Evolutionary conservation across 2,797 vertebrate species (phyloP).

Genomic region (Perodicticus potto): DNA sequence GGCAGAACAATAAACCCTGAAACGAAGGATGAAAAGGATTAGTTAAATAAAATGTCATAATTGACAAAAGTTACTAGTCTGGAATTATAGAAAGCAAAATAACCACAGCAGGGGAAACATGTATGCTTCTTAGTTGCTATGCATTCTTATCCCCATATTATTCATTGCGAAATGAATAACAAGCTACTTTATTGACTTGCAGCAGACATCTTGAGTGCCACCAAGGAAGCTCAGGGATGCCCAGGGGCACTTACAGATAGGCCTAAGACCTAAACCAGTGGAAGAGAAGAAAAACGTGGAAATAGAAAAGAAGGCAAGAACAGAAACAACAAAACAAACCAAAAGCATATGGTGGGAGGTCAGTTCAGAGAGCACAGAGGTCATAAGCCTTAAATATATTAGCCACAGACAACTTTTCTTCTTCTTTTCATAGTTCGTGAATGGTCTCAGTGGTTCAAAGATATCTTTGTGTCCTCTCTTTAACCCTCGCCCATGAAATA

Average conservation of each 20-base stretch:
- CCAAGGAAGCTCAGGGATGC: background rate
- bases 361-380: slow-evolving; percentile 45
- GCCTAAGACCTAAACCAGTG: slow-evolving; percentile 42
- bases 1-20: slow-evolving; percentile 68
- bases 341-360: slow-evolving; percentile 48
- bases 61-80: slow-evolving; percentile 40
- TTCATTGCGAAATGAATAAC: slow-evolving; percentile 56
- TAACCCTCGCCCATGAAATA: slow-evolving; percentile 57
- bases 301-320: slow-evolving; percentile 43
- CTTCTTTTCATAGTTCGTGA: slow-evolving; percentile 42
- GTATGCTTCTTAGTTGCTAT: slow-evolving; percentile 18
- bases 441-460: slow-evolving; percentile 56
- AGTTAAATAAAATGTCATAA: slow-evolving; percentile 54
- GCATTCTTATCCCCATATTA: slow-evolving; percentile 36
- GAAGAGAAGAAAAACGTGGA: slow-evolving; percentile 24
- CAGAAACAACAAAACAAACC: slow-evolving; percentile 41
- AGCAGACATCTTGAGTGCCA: background rate
- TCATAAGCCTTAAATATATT: slow-evolving; percentile 66
- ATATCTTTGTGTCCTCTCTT: slow-evolving; percentile 57
- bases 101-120: background rate
- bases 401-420: slow-evolving; percentile 61
- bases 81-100: slow-evolving; percentile 35
- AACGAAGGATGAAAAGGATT: slow-evolving; percentile 70
- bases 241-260: background rate
- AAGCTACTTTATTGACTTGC: slow-evolving; percentile 62